Conservation (phyloP, 2,888 invertebrate genomes). For the Scaeva pyrastri region DNA sequence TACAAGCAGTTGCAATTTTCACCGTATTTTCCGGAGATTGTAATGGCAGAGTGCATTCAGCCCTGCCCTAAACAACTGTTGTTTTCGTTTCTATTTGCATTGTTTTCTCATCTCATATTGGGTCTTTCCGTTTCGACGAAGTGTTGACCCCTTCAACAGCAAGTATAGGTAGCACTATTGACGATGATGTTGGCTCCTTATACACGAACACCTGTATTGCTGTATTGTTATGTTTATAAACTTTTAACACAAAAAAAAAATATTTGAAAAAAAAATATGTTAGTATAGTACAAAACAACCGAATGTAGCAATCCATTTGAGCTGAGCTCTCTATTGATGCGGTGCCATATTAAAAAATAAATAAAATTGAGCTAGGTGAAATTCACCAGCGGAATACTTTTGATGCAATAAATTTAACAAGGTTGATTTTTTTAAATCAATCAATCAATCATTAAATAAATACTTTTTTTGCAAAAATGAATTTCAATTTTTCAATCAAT, state of each 20-base stretch:
- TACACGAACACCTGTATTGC: slow-evolving; percentile 62
- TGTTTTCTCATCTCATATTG: slow-evolving; percentile 64
- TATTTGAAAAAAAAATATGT: too few relatives aligned
- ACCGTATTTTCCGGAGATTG: slow-evolving; percentile 36
- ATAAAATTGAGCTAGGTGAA: neutral
- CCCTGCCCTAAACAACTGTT: slow-evolving; percentile 46
- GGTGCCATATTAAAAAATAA: neutral
- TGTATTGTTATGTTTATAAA: slow-evolving; percentile 41
- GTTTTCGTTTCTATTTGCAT: slow-evolving; percentile 59
- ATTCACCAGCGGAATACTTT: neutral
- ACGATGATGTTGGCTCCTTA: slow-evolving; percentile 41
- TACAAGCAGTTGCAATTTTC: slow-evolving; percentile 46
- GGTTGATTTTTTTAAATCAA: too few relatives aligned
- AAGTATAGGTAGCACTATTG: slow-evolving; percentile 44
- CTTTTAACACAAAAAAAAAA: neutral
- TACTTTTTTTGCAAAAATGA: too few relatives aligned
- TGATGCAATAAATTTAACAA: too few relatives aligned
- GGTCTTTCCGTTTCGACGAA: slow-evolving; percentile 51
- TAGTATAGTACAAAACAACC: slow-evolving; percentile 34
- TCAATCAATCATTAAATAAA: too few relatives aligned
- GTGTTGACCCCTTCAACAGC: slow-evolving; percentile 59
- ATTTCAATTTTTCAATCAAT: too few relatives aligned
- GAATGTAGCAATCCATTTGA: slow-evolving; percentile 61
- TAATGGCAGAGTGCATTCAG: slow-evolving; percentile 8
- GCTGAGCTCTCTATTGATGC: neutral